Evolutionary conservation across 2,888 invertebrate genomes (phyloP), one percentile per base, ranked within the genome.

Genomic region (Orgyia antiqua): DNA sequence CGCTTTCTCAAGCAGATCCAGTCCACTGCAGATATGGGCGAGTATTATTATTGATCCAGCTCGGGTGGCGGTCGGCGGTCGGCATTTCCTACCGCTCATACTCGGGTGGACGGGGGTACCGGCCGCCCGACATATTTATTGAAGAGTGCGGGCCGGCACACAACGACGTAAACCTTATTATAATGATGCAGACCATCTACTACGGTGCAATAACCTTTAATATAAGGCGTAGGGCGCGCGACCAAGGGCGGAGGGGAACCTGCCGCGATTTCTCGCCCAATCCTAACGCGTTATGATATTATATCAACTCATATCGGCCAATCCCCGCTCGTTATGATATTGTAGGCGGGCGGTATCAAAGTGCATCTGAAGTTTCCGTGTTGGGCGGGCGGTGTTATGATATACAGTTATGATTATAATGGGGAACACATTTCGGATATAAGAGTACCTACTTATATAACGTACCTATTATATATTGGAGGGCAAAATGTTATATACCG

Each of bases 231-330:
- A 54, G 63, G 56, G 58, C 47, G 60, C 57, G 58, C 27, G 35
- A 24, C 58, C 58, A 63, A 46, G 58, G 64, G 36, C 42, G 57
- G 73, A 68, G 71, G 73, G 73, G 68, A 63, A 65, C 53, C 48
- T 45, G 58, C 59, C 68, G 55, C 62, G 39, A 50, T 63, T 64
- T 66, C 68, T 76, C 78, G 68, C 55, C 89, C 89, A 88, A 88
- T 88, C 77, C 79, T 68, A 60, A 62, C 56, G 51, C 82, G 87
- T 87, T 89, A 89, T 89, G 89, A 89, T 89, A 89, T 89, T 88
- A 89, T 89, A 89, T 88, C 87, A 87, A 66, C 58, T 74, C 72
- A 78, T 80, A 73, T 76, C 75, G 64, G 64, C 87, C 87, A 86
- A 89, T 89, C 71, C 82, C 69, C 47, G 72, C 63, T 63, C 74